Base-by-base conservation (phyloP, 1,140 invertebrate genomes). In the Belonocnema kinseyi region DNA sequence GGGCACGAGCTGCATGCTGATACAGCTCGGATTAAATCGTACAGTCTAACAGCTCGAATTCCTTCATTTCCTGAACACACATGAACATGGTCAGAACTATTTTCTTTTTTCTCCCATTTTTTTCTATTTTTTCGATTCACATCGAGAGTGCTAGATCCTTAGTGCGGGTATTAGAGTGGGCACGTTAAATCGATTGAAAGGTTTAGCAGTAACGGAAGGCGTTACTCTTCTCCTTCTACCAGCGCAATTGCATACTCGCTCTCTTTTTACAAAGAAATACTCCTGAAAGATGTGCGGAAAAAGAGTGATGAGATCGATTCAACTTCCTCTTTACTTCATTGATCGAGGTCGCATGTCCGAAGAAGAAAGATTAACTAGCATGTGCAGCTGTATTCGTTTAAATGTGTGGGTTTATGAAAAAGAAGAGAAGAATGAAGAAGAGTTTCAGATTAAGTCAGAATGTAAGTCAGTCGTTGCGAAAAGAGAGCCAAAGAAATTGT, bases 161-260 rank as follows among this genome's bases (percentile, higher is more conserved):
- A 61, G 58, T 16, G 3, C 5, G n/a, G 14, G 26, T 33, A 66
- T 66, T 66, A 66, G 33, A 66, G 61, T 66, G 61, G 61, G 26
- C n/a, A 66, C 61, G 61, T 66, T n/a, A 66, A 66, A 66, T 66
- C 61, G 26, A 66, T 66, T 66, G 26, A 40, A 66, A 26, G 58
- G 33, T 19, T 8, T 33, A 61, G 16, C 26, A 8, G 14, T 16
- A 14, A 61, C 21, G 61, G 46, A n/a, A 33, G 14, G 26, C 61
- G 14, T 66, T 40, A 66, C 40, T 66, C 7, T 13, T 26, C 40
- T 66, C 7, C 26, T 4, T 14, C 16, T 26, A 14, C 26, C 58
- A 46, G n/a, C 33, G 33, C 26, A 8, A 66, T 66, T 40, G 14
- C 13, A 66, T 46, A 61, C 58, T 16, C 21, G 33, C 56, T 5